Evolutionary conservation across 2,888 invertebrate genomes (phyloP).

Genomic region (Drosophila stalkeri): DNA sequence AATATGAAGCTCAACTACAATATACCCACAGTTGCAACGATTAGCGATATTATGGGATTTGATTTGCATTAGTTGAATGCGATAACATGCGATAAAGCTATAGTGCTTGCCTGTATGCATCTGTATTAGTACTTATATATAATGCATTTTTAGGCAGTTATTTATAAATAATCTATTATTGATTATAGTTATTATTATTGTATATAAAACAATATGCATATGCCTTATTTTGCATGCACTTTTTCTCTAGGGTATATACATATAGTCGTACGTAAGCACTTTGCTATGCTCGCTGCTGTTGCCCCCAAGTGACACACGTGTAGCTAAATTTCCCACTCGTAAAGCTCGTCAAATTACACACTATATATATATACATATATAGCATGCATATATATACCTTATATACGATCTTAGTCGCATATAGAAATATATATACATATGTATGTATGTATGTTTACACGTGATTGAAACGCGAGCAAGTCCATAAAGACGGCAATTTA

Average conservation of each 20-base stretch:
- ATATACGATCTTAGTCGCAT: constrained; percentile 5
- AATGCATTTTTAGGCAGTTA: not conserved
- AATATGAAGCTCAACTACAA: constrained; percentile 11
- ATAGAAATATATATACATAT: not conserved
- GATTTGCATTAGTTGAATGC: not conserved
- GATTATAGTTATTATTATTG: not conserved
- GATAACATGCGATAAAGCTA: not conserved
- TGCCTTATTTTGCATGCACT: not conserved
- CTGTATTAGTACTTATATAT: not conserved
- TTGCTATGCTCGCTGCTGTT: constrained; percentile 7
- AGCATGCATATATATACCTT: not conserved
- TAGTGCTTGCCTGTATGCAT: not conserved
- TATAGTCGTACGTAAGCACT: constrained; percentile 6
- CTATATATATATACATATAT: not conserved
- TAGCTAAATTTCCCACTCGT: constrained; percentile 36
- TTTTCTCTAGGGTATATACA: not conserved
- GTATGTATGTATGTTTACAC: constrained; percentile 16
- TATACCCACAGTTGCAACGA: constrained; percentile 31
- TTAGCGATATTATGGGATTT: not conserved
- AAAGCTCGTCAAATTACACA: constrained; percentile 23
- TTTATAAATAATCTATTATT: not conserved
- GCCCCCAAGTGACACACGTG: constrained; percentile 54
- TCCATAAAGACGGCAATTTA: constrained; percentile 38
- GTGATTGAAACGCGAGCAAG: constrained; percentile 45
- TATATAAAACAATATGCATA: not conserved